Evolutionary conservation across 53 echinoderm and acorn worm species (phyloP), one percentile per base, ranked within the genome.

Genomic region (Actinopyga echinites): DNA sequence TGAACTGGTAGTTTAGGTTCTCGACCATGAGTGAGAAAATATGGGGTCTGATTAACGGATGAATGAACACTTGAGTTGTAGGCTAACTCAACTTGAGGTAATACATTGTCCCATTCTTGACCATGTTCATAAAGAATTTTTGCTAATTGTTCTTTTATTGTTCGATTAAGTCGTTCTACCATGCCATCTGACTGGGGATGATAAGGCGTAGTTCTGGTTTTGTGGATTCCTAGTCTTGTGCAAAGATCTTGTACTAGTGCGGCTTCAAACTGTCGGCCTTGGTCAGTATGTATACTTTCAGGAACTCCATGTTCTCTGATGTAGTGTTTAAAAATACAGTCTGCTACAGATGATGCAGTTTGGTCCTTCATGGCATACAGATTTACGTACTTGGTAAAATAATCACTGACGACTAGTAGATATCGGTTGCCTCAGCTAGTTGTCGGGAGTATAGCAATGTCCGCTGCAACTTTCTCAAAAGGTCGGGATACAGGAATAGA

Each of bases 161-260:
- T 69, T 23, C 84, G 64, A 42, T 88, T 83, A 7, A 57, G 44
- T 25, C 88, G 31, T 83, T 87, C 87, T 20, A 83, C 83, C 17
- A 83, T 71, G 58, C 87, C 87, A 26, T 84, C 74, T 57, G 65
- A 64, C 35, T 87, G 73, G n/a, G 83, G 87, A 53, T 88, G 88
- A 74, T 88, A 83, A 20, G 88, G 65, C 7, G 88, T 75, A 0
- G 88, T 85, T 21, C 83, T 28, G 2, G 88, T 73, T 54, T 88
- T 83, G 31, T 26, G 20, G 21, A 84, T 88, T 6, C 79, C 78
- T 30, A 86, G 57, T 17, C 33, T 64, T 5, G 20, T 2, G 31
- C 87, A 86, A n/a, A 67, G 53, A n/a, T 86, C 87, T 30, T 38
- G 43, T 6, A 86, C 28, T 21, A 86, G 7, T 40, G 59, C 33